Conservation (phyloP, 1,140 invertebrate species). For the Kradibia gibbosae region DNA sequence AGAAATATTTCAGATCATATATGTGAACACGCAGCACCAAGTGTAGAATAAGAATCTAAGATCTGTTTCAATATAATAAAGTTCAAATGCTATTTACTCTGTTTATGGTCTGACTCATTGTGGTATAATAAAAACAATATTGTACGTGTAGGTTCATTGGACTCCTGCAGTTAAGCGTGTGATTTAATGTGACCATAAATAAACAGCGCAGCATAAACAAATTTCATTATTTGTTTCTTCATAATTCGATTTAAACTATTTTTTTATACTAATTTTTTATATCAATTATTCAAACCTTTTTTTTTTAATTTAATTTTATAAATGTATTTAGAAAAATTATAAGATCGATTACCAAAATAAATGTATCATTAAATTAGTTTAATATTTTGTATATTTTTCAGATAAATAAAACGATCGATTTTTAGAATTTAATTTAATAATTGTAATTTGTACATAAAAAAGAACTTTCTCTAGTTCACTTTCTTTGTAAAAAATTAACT, state of each 20-base stretch:
- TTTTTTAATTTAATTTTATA: no score
- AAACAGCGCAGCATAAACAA: not conserved
- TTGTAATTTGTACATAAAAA: no score
- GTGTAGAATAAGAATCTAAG: constrained; percentile 17
- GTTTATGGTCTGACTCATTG: constrained; percentile 29
- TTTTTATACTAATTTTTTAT: no score
- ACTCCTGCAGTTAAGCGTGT: constrained; percentile 12
- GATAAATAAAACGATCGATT: no score
- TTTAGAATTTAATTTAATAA: no score
- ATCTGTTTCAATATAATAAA: constrained; percentile 45
- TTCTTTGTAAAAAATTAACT: constrained; percentile 43
- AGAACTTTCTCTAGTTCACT: not conserved
- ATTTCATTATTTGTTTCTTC: not conserved
- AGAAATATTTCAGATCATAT: constrained; percentile 27
- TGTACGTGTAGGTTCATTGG: constrained; percentile 27
- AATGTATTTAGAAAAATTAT: no score
- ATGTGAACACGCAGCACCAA: not conserved
- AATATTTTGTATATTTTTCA: no score
- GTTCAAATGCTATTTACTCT: constrained; percentile 39
- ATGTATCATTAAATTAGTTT: no score
- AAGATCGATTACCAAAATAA: no score
- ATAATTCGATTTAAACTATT: not conserved
- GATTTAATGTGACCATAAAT: constrained; percentile 35
- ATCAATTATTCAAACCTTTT: no score
- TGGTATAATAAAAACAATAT: constrained; percentile 37